phyloP scores from a whole-genome alignment of 2,888 invertebrate genomes.

The Pycnomerus fuliginosus region DNA sequence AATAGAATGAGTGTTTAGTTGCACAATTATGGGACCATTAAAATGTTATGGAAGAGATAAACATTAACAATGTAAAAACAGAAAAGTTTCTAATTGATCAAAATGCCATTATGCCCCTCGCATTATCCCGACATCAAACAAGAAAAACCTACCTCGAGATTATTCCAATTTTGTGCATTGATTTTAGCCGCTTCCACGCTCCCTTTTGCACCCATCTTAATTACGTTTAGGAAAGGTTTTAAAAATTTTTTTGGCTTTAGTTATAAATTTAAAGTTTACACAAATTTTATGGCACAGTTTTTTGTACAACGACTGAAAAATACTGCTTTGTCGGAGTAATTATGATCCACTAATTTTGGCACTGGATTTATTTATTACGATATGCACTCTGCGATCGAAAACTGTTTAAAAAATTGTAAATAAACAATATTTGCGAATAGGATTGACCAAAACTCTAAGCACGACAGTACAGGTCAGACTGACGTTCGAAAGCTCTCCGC shows the following conservation, averaged over 20 bases:
- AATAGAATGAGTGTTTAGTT: too few relatives aligned
- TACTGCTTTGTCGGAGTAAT: too few relatives aligned
- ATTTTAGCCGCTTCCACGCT: conserved; percentile 80
- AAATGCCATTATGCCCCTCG: conserved; percentile 27
- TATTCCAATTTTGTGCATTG: conserved; percentile 80
- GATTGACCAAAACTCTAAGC: conserved; percentile 23
- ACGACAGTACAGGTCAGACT: conserved; percentile 51
- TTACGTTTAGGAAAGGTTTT: conserved; percentile 10
- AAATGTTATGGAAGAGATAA: too few relatives aligned
- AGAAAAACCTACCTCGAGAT: conserved; percentile 66
- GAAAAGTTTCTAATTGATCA: conserved; percentile 23
- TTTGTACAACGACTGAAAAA: conserved; percentile 8
- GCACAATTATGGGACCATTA: too few relatives aligned
- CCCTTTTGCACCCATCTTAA: conserved; percentile 73
- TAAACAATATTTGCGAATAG: conserved; percentile 20
- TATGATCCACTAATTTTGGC: conserved; percentile 9
- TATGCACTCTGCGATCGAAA: conserved; percentile 14
- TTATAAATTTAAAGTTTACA: conserved; percentile 28
- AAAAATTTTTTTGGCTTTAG: background rate
- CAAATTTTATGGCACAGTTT: conserved; percentile 25
- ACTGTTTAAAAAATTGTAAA: conserved; percentile 16
- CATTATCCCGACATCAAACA: background rate
- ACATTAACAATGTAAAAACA: too few relatives aligned
- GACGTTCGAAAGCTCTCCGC: conserved; percentile 45
- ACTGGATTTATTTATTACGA: conserved; percentile 12